Conservation (phyloP, 2,888 invertebrate species). For the Orchesella flavescens region DNA sequence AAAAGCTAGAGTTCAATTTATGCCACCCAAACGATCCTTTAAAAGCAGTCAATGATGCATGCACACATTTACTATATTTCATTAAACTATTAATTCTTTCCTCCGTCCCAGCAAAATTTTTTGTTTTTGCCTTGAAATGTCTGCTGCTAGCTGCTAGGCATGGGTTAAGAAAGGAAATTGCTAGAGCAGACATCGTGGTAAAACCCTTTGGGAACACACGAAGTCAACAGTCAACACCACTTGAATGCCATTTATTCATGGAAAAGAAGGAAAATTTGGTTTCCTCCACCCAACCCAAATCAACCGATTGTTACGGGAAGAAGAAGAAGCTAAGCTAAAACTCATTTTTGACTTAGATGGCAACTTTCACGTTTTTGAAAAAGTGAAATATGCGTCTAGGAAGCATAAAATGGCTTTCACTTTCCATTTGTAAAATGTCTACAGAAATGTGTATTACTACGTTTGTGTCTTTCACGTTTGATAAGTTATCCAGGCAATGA, state of each 20-base stretch:
- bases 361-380: no score
- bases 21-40: background rate
- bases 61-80: constrained; percentile 15
- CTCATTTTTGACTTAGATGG: no score
- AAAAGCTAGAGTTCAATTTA: no score
- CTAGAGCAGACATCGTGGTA: background rate
- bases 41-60: constrained; percentile 38
- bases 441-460: no score
- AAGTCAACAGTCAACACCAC: constrained; percentile 5
- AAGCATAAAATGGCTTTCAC: no score
- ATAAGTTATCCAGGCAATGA: no score
- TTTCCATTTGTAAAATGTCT: no score
- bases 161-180: background rate
- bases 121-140: background rate
- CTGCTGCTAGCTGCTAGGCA: background rate
- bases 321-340: no score
- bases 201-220: background rate
- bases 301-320: no score
- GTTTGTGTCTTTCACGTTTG: no score
- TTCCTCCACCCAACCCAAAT: background rate
- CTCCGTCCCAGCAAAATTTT: no score
- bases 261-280: background rate
- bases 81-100: background rate
- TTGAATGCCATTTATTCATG: constrained; percentile 1
- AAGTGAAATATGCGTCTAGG: no score